phyloP scores from a whole-genome alignment of 2,888 invertebrate genomes.

The Sipha maydis region DNA sequence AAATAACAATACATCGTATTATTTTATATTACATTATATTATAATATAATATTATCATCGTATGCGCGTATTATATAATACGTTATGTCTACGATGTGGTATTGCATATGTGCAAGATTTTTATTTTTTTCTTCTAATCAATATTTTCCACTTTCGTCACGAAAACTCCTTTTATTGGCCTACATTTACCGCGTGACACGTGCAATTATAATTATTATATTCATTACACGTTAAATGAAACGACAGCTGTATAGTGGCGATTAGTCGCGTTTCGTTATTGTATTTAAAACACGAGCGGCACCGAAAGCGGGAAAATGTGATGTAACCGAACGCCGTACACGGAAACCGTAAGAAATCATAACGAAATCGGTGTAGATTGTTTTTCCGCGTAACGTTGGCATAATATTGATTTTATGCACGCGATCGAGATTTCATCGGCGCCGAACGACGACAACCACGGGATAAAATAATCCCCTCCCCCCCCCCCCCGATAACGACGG shows the following conservation, averaged over 20 bases:
- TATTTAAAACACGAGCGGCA: not conserved
- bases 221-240: not conserved
- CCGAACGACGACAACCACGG: too few relatives aligned
- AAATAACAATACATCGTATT: not conserved
- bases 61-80: not conserved
- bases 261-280: too few relatives aligned
- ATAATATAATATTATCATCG: too few relatives aligned
- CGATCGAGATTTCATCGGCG: too few relatives aligned
- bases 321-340: not conserved
- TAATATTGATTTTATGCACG: too few relatives aligned
- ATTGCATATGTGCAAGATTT: not conserved
- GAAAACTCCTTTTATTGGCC: not conserved
- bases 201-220: not conserved
- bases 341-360: not conserved
- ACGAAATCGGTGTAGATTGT: not conserved
- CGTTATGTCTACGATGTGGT: not conserved
- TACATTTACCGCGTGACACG: not conserved
- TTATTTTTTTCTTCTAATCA: not conserved
- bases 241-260: not conserved
- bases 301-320: not conserved
- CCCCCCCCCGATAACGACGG: too few relatives aligned
- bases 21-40: too few relatives aligned
- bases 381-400: not conserved
- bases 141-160: slow-evolving; percentile 5
- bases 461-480: too few relatives aligned